phyloP scores from a whole-genome alignment of 2,797 vertebrate genomes.

The Artibeus jamaicensis region DNA sequence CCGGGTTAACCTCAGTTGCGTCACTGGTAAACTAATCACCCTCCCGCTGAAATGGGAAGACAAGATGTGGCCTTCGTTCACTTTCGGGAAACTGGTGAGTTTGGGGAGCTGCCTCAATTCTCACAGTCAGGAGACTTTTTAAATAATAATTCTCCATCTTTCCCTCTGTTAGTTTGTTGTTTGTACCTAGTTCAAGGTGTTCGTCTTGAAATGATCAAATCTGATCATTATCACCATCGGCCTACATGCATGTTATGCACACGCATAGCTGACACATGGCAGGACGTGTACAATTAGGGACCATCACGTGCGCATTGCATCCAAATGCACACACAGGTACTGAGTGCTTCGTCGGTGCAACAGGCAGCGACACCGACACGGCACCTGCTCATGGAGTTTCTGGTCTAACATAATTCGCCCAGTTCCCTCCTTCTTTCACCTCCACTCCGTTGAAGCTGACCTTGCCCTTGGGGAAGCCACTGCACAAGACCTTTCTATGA shows the following conservation, averaged over 20 bases:
- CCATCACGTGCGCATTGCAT: background rate
- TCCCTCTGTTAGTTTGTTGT: background rate
- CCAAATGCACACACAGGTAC: background rate
- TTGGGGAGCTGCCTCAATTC: background rate
- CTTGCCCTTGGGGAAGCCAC: background rate
- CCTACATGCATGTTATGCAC: fast-evolving
- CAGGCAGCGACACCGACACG: fast-evolving
- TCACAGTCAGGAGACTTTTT: background rate
- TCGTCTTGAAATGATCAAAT: background rate
- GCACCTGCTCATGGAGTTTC: background rate
- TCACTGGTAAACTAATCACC: constrained; percentile 59
- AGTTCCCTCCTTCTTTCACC: background rate
- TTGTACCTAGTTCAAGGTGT: background rate
- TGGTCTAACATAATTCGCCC: fast-evolving
- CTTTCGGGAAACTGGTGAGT: background rate
- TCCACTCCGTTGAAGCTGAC: background rate
- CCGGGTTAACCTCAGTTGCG: constrained; percentile 55
- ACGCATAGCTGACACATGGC: too few species aligned
- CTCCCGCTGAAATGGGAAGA: constrained; percentile 6
- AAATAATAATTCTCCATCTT: background rate
- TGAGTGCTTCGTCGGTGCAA: fast-evolving
- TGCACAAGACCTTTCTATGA: background rate
- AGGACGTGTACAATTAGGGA: background rate
- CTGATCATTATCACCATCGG: too few species aligned
- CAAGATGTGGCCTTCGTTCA: background rate